Evolutionary conservation across 2,113 vertebrate genomes (phyloP).

Genomic region (Nycticryphes semicollaris): DNA sequence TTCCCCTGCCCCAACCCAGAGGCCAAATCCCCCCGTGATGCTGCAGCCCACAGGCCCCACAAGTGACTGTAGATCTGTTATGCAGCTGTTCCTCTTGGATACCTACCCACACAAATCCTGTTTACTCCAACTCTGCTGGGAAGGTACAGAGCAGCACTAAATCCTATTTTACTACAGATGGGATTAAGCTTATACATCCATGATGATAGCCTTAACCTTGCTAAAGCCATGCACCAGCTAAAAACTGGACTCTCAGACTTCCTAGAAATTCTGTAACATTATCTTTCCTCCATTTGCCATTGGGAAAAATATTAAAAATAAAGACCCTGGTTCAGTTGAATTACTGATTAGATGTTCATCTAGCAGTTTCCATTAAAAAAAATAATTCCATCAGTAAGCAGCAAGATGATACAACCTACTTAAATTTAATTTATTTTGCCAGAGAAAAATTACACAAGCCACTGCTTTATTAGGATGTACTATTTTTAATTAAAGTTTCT

Average conservation of each 20-base stretch:
- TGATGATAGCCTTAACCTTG: background rate
- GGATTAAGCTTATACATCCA: background rate
- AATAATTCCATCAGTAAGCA: background rate
- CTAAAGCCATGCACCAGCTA: background rate
- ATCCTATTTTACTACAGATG: background rate
- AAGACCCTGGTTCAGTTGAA: background rate
- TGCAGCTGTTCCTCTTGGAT: slow-evolving; percentile 13
- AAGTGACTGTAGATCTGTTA: background rate
- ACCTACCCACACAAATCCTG: slow-evolving; percentile 46
- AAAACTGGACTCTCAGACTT: background rate
- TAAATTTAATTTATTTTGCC: background rate
- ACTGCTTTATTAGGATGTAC: background rate
- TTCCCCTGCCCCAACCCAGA: background rate
- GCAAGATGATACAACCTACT: background rate
- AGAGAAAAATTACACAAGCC: slow-evolving; percentile 6
- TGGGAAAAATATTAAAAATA: background rate
- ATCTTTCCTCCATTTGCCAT: background rate
- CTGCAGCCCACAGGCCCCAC: background rate
- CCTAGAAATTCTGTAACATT: background rate
- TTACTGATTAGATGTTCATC: background rate
- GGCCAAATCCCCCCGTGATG: background rate
- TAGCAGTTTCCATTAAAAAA: background rate
- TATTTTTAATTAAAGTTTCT: slow-evolving; percentile 44
- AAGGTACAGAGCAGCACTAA: slow-evolving; percentile 2
- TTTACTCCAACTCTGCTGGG: background rate